Percentiles rank a stretch among this genome's conserved stretches.
These are phyloP conservation scores for Caenorhabditis angaria DNA, from an alignment of 2,888 invertebrate genomes.

Conservation along the genomic window DNA sequence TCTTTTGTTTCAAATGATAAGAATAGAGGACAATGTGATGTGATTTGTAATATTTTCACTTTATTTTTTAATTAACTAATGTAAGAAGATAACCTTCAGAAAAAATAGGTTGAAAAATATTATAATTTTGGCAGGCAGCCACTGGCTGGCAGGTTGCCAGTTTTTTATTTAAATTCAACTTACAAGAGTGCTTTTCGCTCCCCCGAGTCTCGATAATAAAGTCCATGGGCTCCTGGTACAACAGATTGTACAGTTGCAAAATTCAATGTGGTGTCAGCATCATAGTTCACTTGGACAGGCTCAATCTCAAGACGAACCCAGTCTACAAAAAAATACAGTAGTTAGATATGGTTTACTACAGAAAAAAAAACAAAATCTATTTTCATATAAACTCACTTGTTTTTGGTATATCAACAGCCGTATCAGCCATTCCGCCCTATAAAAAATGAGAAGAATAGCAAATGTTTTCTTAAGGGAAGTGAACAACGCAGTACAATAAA, in stretches of 20 bases:
- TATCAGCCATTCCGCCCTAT: constrained; percentile 35
- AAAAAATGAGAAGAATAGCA: constrained; percentile 14
- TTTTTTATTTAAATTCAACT: constrained; percentile 15
- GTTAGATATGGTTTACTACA: background rate
- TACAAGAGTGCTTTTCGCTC: constrained; percentile 57
- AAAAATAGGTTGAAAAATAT: no score
- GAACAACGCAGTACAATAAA: constrained; percentile 4
- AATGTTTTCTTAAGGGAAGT: constrained; percentile 9
- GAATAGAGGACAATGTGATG: no score
- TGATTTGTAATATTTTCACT: no score
- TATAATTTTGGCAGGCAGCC: no score
- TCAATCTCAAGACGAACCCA: constrained; percentile 62
- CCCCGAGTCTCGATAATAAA: constrained; percentile 59
- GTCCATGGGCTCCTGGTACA: constrained; percentile 63
- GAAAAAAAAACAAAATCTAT: background rate
- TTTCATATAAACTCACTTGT: constrained; percentile 25
- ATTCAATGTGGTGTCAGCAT: constrained; percentile 48
- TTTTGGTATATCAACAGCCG: constrained; percentile 35
- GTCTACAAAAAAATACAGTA: constrained; percentile 30
- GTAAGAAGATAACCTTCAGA: background rate
- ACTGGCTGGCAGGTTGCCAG: background rate
- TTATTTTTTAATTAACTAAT: constrained; percentile 4
- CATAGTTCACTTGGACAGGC: constrained; percentile 58
- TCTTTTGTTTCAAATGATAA: background rate
- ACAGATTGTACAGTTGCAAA: constrained; percentile 63